A percentile compares a stretch with the other conserved stretches of the same genome.
Evolutionary conservation across 2,797 vertebrate genomes (phyloP).

Genomic region (Cyprinodon diabolis): DNA sequence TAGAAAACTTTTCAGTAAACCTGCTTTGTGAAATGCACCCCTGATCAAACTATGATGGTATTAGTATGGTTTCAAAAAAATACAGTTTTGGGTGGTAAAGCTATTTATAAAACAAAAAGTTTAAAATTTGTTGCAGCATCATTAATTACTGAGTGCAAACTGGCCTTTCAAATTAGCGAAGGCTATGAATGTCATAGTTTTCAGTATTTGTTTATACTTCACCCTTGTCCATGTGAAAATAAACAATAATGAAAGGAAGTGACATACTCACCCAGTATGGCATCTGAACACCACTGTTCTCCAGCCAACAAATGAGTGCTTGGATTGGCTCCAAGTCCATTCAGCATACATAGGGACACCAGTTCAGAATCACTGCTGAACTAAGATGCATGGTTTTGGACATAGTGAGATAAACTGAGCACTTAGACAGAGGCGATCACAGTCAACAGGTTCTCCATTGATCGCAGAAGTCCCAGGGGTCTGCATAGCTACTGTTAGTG

Average conservation of each 20-base stretch:
- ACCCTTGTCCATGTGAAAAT: no score
- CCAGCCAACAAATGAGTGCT: not conserved
- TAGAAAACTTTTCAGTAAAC: no score
- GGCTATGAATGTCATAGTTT: no score
- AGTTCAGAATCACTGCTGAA: not conserved
- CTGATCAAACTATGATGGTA: not conserved
- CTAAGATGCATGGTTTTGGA: not conserved
- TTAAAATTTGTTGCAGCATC: not conserved
- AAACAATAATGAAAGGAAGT: no score
- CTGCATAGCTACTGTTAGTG: slow-evolving; percentile 8
- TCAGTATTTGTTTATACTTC: no score
- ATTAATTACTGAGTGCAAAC: not conserved
- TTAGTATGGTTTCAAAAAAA: not conserved
- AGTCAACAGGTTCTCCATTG: slow-evolving; percentile 44
- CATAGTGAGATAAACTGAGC: not conserved
- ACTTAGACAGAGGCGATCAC: slow-evolving; percentile 48
- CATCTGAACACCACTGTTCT: not conserved
- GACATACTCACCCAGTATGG: not conserved
- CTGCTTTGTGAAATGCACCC: no score
- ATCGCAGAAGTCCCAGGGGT: slow-evolving; percentile 48
- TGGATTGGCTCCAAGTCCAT: not conserved
- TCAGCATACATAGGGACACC: not conserved
- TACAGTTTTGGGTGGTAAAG: not conserved
- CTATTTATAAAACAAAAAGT: not conserved
- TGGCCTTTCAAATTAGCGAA: no score